phyloP scores from a whole-genome alignment of 1,140 invertebrate genomes.

The Hesperophylax magnus region DNA sequence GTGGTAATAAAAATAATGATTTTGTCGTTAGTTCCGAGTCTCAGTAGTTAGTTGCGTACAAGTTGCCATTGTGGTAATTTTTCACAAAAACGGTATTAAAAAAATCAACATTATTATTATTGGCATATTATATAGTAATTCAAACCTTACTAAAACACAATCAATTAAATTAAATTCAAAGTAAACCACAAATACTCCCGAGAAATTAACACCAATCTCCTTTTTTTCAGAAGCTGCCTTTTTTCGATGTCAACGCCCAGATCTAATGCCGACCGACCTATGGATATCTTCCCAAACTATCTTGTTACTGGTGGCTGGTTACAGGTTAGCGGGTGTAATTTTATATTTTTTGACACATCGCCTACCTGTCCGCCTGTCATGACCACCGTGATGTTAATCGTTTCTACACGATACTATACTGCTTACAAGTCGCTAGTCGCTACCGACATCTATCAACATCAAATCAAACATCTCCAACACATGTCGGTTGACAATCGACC shows the following conservation, averaged over 20 bases:
- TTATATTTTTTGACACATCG: conserved; percentile 50
- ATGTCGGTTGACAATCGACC: conserved; percentile 47
- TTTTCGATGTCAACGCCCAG: conserved; percentile 27
- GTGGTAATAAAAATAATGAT: too few relatives aligned
- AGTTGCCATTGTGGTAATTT: too few relatives aligned
- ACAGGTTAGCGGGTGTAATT: conserved; percentile 35
- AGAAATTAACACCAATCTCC: neutral
- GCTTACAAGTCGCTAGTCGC: conserved; percentile 31
- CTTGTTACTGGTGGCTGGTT: conserved; percentile 34
- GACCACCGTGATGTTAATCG: conserved; percentile 40
- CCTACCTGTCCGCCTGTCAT: conserved; percentile 41
- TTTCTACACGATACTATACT: conserved; percentile 34
- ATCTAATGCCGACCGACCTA: neutral
- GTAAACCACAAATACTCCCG: too few relatives aligned
- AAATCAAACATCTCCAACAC: conserved; percentile 40
- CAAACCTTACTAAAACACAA: too few relatives aligned
- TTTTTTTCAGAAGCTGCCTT: conserved; percentile 14
- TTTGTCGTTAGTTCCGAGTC: too few relatives aligned
- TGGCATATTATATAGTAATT: too few relatives aligned
- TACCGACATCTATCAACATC: neutral
- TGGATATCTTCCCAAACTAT: conserved; percentile 44
- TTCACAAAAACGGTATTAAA: too few relatives aligned
- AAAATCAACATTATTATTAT: too few relatives aligned
- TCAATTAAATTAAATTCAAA: too few relatives aligned
- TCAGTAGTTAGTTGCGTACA: too few relatives aligned